Percentiles rank a stretch among this genome's conserved stretches.
Conservation (phyloP, 2,113 vertebrate species). For the Struthidea cinerea region DNA sequence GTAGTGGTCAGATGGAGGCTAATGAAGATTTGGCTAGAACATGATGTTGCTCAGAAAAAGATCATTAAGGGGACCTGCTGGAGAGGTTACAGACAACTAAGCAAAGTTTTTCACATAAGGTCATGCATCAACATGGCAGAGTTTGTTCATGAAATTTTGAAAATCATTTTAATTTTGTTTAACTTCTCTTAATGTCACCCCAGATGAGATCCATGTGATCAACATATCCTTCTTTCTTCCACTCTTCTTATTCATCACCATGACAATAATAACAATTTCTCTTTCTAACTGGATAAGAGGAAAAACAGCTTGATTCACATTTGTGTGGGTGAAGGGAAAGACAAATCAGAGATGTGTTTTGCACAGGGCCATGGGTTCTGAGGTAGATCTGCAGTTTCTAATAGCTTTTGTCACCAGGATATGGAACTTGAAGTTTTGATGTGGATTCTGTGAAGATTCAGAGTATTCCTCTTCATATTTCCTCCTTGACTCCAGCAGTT, state of each 20-base stretch:
- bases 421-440: not conserved
- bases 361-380: not conserved
- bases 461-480: not conserved
- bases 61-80: not conserved
- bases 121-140: not conserved
- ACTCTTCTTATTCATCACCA: conserved; percentile 3
- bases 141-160: not conserved
- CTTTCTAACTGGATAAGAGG: not conserved
- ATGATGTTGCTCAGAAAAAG: not conserved
- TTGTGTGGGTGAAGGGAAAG: not conserved
- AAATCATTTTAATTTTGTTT: not conserved
- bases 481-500: not conserved
- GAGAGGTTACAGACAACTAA: not conserved
- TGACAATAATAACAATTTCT: conserved; percentile 34
- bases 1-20: not conserved
- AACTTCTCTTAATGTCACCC: not conserved
- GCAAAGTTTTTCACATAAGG: not conserved
- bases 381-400: not conserved
- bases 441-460: not conserved
- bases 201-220: not conserved
- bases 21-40: conserved; percentile 16
- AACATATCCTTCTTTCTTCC: not conserved
- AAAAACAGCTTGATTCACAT: conserved; percentile 7
- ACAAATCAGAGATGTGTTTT: not conserved
- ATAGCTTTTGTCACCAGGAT: not conserved